phyloP scores from a whole-genome alignment of 2,888 invertebrate species.

The Chymomyza procnemis region DNA sequence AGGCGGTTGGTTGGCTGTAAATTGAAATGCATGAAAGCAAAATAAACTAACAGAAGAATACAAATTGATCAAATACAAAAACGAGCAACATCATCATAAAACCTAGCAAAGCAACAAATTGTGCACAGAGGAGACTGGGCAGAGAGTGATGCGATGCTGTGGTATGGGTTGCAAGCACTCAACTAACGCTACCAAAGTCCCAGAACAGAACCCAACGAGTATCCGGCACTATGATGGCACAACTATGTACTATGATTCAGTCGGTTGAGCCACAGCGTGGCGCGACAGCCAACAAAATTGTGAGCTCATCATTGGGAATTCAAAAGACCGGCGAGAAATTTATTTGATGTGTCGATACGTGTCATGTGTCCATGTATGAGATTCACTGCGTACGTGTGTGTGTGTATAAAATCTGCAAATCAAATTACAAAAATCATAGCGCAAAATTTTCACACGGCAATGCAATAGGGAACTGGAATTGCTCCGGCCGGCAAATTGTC shows the following conservation, averaged over 20 bases:
- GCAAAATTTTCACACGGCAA: conserved; percentile 69
- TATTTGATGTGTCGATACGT: conserved; percentile 63
- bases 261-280: not conserved
- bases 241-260: not conserved
- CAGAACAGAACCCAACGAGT: conserved; percentile 17
- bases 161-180: conserved; percentile 43
- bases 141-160: not conserved
- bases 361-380: conserved; percentile 15
- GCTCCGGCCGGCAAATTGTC: conserved; percentile 68
- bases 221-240: not conserved
- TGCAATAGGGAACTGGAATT: conserved; percentile 49
- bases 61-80: conserved; percentile 64
- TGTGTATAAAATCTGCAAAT: conserved; percentile 66
- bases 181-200: conserved; percentile 56
- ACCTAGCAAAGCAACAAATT: not conserved
- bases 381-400: not conserved
- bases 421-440: conserved; percentile 73
- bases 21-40: conserved; percentile 63
- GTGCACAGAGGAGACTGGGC: not conserved
- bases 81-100: conserved; percentile 58
- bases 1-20: conserved; percentile 34
- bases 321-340: conserved; percentile 48
- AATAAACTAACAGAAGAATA: conserved; percentile 60
- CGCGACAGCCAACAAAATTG: conserved; percentile 33
- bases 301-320: conserved; percentile 60